Evolutionary conservation across 2,888 invertebrate species (phyloP), one percentile per base, ranked within the genome.

Genomic region (Clunio marinus): DNA sequence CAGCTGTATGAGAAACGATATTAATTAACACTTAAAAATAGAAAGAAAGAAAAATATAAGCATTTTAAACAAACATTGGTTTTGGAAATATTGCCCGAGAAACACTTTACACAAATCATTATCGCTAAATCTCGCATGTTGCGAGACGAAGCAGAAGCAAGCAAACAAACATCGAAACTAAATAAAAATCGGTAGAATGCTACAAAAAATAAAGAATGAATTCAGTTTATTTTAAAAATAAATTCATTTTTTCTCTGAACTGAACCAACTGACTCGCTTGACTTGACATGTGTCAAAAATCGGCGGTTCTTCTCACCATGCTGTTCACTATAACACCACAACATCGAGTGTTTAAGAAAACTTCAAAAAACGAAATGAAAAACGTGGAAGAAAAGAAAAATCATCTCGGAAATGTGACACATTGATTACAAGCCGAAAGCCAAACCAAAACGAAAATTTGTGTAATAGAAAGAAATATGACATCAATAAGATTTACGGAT

Each of bases 21-120:
- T 63, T 63, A 63, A 63, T 63, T 63, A 63, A 46, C 63, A 63
- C 63, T 45, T 63, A 63, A 63, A 63, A 63, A 63, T 63, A 63
- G 63, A 63, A 60, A 24, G 63, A 63, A 60, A 24, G 27, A 28
- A 58, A 58, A 32, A 20, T n/a, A 35, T 25, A 25, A 60, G 32
- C 2, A 60, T 41, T 59, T 63, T 63, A 63, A 63, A 63, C 63
- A 63, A 63, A 63, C 63, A 63, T 63, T 45, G 28, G 22, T 63
- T 63, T 63, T 63, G 45, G 63, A 46, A 63, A 37, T 63, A 63
- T 37, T 41, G 41, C 41, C 15, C 41, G 5, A 20, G 37, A 45
- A 63, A 28, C 63, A 35, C 46, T 63, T 63, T 63, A 46, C 63
- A 63, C 37, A 63, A 63, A 63, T 63, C 63, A 63, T 63, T 63